These are phyloP conservation scores for Apostichopus leukothele DNA, from an alignment of 53 echinoderm and acorn worm species.

Conservation along the genomic window DNA sequence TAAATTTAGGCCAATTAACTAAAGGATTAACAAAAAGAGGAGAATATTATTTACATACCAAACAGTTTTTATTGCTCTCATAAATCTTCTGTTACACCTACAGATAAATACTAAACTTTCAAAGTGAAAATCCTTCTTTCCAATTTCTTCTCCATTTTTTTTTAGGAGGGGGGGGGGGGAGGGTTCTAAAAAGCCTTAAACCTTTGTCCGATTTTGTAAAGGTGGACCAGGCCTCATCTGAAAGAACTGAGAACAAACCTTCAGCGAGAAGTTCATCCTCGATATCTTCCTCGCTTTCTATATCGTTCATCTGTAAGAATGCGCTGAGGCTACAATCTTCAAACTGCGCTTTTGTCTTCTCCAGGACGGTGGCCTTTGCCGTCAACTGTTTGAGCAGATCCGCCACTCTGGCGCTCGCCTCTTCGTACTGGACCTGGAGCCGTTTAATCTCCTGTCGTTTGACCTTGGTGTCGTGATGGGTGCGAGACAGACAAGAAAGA, in stretches of 20 bases:
- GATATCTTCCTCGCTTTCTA: slow-evolving; percentile 89
- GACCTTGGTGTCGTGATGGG: slow-evolving; percentile 81
- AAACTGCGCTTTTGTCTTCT: slow-evolving; percentile 80
- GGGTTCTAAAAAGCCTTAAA: too few relatives aligned
- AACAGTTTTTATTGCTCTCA: too few relatives aligned
- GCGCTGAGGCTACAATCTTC: slow-evolving; percentile 82
- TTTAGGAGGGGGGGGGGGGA: too few relatives aligned
- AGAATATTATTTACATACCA: too few relatives aligned
- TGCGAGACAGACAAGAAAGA: slow-evolving; percentile 71
- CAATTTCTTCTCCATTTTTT: too few relatives aligned
- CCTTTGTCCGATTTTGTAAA: too few relatives aligned
- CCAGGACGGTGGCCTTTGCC: slow-evolving; percentile 72
- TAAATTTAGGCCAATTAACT: too few relatives aligned
- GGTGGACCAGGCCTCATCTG: too few relatives aligned
- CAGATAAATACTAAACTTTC: too few relatives aligned
- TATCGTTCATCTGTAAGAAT: slow-evolving; percentile 93
- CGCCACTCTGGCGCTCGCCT: slow-evolving; percentile 75
- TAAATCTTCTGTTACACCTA: too few relatives aligned
- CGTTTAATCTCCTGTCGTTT: slow-evolving; percentile 84
- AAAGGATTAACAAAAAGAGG: too few relatives aligned
- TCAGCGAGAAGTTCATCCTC: slow-evolving; percentile 65
- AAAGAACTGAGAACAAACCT: slow-evolving; percentile 41
- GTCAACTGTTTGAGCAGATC: slow-evolving; percentile 73
- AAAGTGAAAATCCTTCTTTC: too few relatives aligned
- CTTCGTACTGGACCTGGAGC: slow-evolving; percentile 82